Evolutionary conservation across 2,888 invertebrate genomes (phyloP), one percentile per base, ranked within the genome.

Genomic region (Drosophila paucipuncta): DNA sequence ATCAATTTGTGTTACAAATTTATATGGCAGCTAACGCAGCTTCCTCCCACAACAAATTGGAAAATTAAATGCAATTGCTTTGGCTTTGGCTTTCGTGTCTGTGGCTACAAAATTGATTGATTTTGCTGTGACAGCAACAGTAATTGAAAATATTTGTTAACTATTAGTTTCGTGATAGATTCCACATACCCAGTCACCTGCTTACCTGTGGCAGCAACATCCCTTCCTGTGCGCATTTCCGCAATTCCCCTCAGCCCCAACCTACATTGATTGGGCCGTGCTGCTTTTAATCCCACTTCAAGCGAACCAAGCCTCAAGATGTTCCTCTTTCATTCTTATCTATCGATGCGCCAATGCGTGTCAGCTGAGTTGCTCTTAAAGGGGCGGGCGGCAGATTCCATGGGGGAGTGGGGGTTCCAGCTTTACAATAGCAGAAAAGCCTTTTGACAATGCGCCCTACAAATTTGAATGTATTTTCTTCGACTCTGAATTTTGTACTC

Each of bases 81-180:
- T 86, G 47, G 77, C 69, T 61, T 66, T 73, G 71, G 68, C 62
- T 69, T 65, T 60, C 76, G 78, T 78, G 61, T 65, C 61, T 83
- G 88, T 85, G 88, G 88, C 61, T 43, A 60, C 73, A 55, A 78
- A 89, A 76, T 79, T 85, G 90, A 85, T 85, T 82, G 85, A 90
- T 85, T 85, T 90, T 90, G 85, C 85, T 85, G 88, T 85, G 90
- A 89, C 85, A 90, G 90, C 90, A 85, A 78, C 81, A 76, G 85
- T 85, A 85, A 85, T 85, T 85, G 85, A 83, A 85, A 85, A 90
- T 83, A 88, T 90, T 88, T 82, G 80, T 83, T 75, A 90, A 90
- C 90, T 90, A 85, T 88, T 85, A 85, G 85, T 83, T 85, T 85
- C 73, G 31, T 53, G 68, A 73, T 55, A 73, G 25, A 55, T 39